Conservation (phyloP, 2,888 invertebrate genomes). For the Drosophila seclusa region DNA sequence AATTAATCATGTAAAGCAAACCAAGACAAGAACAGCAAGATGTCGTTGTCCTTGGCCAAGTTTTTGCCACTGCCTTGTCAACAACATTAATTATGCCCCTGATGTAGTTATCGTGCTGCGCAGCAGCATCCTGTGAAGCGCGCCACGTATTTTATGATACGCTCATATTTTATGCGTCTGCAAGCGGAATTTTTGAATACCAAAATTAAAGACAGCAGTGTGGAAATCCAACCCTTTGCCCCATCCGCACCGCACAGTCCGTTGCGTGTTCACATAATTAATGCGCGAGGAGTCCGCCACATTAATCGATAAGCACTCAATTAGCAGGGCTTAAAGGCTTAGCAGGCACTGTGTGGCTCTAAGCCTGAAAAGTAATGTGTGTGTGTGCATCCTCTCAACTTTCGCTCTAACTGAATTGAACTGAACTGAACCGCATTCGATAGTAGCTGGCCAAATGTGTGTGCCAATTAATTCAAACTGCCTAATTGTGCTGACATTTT, state of each 20-base stretch:
- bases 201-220: conserved; percentile 47
- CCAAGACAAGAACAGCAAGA: neutral
- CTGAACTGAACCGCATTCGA: neutral
- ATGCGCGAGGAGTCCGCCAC: conserved; percentile 42
- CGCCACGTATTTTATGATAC: conserved; percentile 20
- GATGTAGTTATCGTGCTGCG: conserved; percentile 24
- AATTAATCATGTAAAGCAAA: conserved; percentile 62
- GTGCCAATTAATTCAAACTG: conserved; percentile 68
- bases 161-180: conserved; percentile 61
- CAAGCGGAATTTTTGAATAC: conserved; percentile 47
- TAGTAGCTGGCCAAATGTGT: conserved; percentile 10
- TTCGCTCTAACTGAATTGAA: neutral
- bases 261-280: conserved; percentile 61
- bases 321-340: conserved; percentile 80
- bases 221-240: conserved; percentile 17
- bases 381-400: conserved; percentile 46
- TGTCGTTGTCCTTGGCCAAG: conserved; percentile 27
- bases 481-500: conserved; percentile 79
- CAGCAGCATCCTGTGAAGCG: conserved; percentile 38
- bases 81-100: conserved; percentile 67
- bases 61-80: conserved; percentile 41
- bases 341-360: conserved; percentile 13
- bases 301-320: conserved; percentile 76
- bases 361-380: conserved; percentile 33
- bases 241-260: neutral